phyloP scores from a whole-genome alignment of 2,797 vertebrate species.

The Odontamblyopus rebecca region DNA sequence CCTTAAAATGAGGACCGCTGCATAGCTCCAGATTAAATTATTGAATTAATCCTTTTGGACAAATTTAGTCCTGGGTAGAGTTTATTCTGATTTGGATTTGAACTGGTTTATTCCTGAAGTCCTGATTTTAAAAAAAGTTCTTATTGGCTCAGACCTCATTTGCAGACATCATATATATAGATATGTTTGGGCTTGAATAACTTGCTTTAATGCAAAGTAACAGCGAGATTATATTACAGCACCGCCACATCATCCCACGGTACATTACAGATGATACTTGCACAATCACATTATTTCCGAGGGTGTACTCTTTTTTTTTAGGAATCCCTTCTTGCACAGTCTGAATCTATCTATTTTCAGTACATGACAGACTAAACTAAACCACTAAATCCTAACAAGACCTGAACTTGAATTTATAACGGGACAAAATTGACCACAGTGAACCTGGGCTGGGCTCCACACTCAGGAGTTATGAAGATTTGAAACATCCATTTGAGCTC shows the following conservation, averaged over 20 bases:
- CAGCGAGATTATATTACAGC: too few relatives aligned
- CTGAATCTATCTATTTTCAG: too few relatives aligned
- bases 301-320: too few relatives aligned
- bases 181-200: neutral
- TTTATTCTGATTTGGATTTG: neutral
- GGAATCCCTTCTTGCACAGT: too few relatives aligned
- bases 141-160: too few relatives aligned
- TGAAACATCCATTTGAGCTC: slow-evolving; percentile 15
- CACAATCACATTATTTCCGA: too few relatives aligned
- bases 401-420: slow-evolving; percentile 15
- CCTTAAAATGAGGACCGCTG: too few relatives aligned
- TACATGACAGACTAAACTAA: too few relatives aligned
- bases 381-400: neutral
- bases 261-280: too few relatives aligned
- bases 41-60: too few relatives aligned
- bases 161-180: neutral
- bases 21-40: too few relatives aligned
- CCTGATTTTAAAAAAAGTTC: neutral
- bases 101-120: neutral
- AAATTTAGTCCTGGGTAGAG: too few relatives aligned
- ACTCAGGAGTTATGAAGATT: slow-evolving; percentile 7
- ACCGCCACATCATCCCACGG: neutral
- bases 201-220: neutral
- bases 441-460: slow-evolving; percentile 24
- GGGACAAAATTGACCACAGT: slow-evolving; percentile 5